Evolutionary conservation across 2,113 vertebrate genomes (phyloP).

Genomic region (Campylomormyrus tamandua): DNA sequence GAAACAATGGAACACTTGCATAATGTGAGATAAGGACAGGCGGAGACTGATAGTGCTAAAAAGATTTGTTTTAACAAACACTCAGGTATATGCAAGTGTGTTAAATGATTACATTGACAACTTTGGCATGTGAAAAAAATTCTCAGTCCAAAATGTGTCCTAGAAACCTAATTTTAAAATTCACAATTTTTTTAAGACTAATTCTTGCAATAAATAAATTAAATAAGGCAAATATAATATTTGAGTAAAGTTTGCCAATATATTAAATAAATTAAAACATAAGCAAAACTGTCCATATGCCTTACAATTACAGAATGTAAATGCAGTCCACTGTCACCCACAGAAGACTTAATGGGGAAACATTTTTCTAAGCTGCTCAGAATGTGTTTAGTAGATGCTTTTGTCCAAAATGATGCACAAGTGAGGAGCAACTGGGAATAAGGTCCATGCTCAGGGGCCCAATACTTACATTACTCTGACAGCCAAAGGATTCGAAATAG

Average conservation of each 20-base stretch:
- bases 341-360: background rate
- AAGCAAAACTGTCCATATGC: background rate
- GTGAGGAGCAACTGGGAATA: background rate
- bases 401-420: background rate
- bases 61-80: background rate
- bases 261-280: too few relatives aligned
- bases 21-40: too few relatives aligned
- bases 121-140: background rate
- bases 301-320: background rate
- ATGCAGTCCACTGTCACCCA: background rate
- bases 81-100: background rate
- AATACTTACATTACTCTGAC: background rate
- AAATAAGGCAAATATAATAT: too few relatives aligned
- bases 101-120: background rate
- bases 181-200: too few relatives aligned
- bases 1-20: too few relatives aligned
- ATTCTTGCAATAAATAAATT: too few relatives aligned
- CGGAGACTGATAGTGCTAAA: too few relatives aligned
- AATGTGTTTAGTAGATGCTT: background rate
- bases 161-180: background rate
- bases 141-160: background rate
- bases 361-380: background rate
- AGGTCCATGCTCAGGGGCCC: background rate
- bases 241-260: too few relatives aligned
- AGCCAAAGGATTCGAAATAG: background rate